Conservation (phyloP, 2,113 vertebrate genomes). For the Meleagris gallopavo region DNA sequence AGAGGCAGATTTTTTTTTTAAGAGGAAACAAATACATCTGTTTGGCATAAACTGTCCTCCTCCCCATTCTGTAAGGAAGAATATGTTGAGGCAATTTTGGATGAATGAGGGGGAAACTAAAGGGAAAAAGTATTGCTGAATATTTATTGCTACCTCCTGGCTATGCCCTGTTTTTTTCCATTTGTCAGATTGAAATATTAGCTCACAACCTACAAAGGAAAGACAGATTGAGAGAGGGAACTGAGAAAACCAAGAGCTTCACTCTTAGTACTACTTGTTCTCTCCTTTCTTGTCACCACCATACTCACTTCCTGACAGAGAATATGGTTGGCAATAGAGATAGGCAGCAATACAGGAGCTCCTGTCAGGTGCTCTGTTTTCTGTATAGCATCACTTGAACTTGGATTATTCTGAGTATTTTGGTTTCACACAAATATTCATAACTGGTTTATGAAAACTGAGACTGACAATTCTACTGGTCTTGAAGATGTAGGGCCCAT, state of each 20-base stretch:
- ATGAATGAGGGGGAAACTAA: constrained; percentile 33
- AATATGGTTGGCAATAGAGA: background rate
- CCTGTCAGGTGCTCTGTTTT: background rate
- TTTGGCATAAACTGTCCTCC: constrained; percentile 28
- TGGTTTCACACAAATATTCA: background rate
- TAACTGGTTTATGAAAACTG: background rate
- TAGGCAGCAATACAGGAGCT: background rate
- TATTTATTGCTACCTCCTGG: constrained; percentile 52
- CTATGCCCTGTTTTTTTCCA: constrained; percentile 8
- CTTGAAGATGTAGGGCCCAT: background rate
- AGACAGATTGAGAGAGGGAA: background rate
- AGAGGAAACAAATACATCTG: constrained; percentile 32
- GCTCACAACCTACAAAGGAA: constrained; percentile 10
- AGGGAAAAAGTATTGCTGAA: constrained; percentile 35
- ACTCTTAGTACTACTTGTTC: background rate
- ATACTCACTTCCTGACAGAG: background rate
- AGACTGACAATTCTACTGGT: background rate
- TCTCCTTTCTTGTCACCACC: background rate
- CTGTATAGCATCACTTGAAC: background rate
- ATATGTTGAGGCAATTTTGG: constrained; percentile 40
- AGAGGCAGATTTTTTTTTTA: constrained; percentile 38
- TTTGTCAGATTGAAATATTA: background rate
- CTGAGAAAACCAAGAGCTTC: background rate
- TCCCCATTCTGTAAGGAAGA: background rate
- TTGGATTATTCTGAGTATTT: background rate